Evolutionary conservation across 2,888 invertebrate species (phyloP).

Genomic region (Pharmacophagus antenor): DNA sequence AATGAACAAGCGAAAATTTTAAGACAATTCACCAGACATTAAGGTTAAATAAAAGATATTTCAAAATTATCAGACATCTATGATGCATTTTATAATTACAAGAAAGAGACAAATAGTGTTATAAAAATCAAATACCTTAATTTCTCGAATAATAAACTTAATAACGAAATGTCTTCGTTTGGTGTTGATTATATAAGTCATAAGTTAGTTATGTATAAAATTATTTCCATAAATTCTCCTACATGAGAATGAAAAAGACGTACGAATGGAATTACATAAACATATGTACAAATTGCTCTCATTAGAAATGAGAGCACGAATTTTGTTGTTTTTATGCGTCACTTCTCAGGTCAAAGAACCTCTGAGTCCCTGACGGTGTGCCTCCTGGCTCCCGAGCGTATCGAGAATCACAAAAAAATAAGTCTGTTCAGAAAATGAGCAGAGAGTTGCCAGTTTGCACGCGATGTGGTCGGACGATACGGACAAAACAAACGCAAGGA

Average conservation of each 20-base stretch:
- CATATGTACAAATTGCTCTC: background rate
- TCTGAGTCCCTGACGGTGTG: conserved; percentile 47
- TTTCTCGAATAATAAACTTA: too few species aligned
- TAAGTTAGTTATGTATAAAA: background rate
- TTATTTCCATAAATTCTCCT: background rate
- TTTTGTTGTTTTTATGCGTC: background rate
- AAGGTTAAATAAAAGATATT: too few species aligned
- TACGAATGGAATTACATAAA: too few species aligned
- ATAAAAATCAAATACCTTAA: too few species aligned
- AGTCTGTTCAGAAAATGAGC: conserved; percentile 60
- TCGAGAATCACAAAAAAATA: conserved; percentile 60
- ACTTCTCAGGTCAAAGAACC: conserved; percentile 57
- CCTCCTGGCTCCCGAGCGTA: conserved; percentile 45
- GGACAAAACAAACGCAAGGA: conserved; percentile 72
- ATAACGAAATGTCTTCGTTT: too few species aligned
- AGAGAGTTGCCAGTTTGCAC: conserved; percentile 62
- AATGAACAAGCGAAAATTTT: too few species aligned
- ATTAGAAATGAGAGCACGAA: background rate
- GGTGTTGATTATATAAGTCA: too few species aligned
- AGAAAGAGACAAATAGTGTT: too few species aligned
- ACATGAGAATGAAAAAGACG: background rate
- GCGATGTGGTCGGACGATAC: conserved; percentile 62
- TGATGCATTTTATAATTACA: too few species aligned
- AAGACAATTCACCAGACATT: too few species aligned
- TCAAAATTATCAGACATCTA: too few species aligned